A percentile compares a stretch with the other conserved stretches of the same genome.
phyloP scores from a whole-genome alignment of 2,797 vertebrate species.

The Aulostomus chinensis region DNA sequence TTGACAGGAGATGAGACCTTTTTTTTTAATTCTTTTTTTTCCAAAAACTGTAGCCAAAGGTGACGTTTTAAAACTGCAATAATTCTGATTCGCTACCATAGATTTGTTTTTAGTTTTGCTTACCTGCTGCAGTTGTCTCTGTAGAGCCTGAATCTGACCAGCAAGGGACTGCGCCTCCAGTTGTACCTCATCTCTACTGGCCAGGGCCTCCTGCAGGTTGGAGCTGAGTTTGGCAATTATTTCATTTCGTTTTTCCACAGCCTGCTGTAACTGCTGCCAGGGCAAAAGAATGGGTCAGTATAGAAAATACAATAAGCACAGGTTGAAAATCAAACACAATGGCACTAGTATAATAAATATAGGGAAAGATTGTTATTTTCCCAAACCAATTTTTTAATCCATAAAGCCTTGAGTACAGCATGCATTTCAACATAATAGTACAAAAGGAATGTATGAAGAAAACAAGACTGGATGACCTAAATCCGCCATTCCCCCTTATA shows the following conservation, averaged over 20 bases:
- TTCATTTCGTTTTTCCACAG: conserved; percentile 83
- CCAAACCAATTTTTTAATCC: too few relatives aligned
- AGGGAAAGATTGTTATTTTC: too few relatives aligned
- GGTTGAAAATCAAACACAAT: too few relatives aligned
- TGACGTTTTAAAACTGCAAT: neutral
- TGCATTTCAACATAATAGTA: neutral
- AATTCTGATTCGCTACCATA: neutral
- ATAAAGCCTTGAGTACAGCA: too few relatives aligned
- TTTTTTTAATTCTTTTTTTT: neutral
- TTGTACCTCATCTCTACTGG: conserved; percentile 81
- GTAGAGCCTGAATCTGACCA: conserved; percentile 79
- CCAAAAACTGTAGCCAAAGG: too few relatives aligned
- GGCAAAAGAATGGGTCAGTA: neutral
- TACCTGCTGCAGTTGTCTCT: conserved; percentile 86
- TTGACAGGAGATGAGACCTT: neutral
- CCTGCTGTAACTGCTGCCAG: conserved; percentile 78
- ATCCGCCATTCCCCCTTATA: too few relatives aligned
- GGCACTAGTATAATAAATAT: too few relatives aligned
- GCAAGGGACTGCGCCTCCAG: conserved; percentile 76
- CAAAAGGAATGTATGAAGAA: too few relatives aligned
- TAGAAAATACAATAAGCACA: neutral
- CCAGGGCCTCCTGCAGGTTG: conserved; percentile 80
- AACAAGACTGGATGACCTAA: too few relatives aligned
- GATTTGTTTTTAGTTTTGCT: conserved; percentile 9
- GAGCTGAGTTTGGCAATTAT: conserved; percentile 81